Evolutionary conservation across 1,140 invertebrate genomes (phyloP), one percentile per base, ranked within the genome.

Genomic region (Trypoxylus dichotomus): DNA sequence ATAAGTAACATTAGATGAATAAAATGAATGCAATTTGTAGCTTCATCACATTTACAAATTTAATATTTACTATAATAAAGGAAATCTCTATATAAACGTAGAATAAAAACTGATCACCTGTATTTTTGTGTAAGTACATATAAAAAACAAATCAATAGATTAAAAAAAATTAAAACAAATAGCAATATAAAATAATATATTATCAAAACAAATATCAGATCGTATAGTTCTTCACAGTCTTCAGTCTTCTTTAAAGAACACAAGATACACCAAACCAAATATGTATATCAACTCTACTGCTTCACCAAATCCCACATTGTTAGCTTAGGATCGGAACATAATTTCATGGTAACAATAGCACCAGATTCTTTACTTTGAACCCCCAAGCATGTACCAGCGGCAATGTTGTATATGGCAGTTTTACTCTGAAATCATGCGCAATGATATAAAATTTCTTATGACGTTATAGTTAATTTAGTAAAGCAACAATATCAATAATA

Each of bases 401-500:
- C 95, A 81, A 93, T 89, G 83, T 96, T 97, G 84, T 97, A 97
- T 75, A 97, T 90, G 15, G 94, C 92, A 81, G 91, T 92, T 43
- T 89, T 88, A 77, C 87, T 91, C 92, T 95, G 79, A n/a, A 82
- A 80, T 58, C 32, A 37, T 37, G 3, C 5, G 32, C 32, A 37
- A 37, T 37, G 32, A 37, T 8, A 37, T n/a, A n/a, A n/a, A n/a
- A n/a, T n/a, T n/a, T n/a, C n/a, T n/a, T n/a, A n/a, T n/a, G n/a
- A n/a, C n/a, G n/a, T n/a, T n/a, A n/a, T n/a, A n/a, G n/a, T n/a
- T n/a, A n/a, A n/a, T n/a, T n/a, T n/a, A n/a, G n/a, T n/a, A n/a
- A n/a, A n/a, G n/a, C n/a, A n/a, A n/a, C n/a, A n/a, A n/a, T n/a
- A n/a, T n/a, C n/a, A n/a, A n/a, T n/a, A n/a, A n/a, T n/a, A n/a